Base-by-base conservation (phyloP, 2,113 vertebrate species). In the Zosterops japonicus region DNA sequence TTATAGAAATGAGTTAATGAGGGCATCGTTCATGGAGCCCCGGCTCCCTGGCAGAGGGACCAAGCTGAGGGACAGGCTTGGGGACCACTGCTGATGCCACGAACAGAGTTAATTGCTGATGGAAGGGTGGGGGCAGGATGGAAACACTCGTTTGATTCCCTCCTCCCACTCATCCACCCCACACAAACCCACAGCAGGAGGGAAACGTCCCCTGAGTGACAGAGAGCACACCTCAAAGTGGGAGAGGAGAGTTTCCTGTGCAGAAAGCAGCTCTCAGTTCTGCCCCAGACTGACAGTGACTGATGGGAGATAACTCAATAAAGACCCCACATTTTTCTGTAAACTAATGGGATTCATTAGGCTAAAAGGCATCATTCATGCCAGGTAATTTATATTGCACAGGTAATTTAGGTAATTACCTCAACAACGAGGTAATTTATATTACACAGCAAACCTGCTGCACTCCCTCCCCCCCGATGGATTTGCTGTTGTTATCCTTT, bases 341-440 rank as follows among this genome's bases (percentile, higher is more conserved):
- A 28, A 87, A 75, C n/a, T 53, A 50, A 49, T 39, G 65, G 57
- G 25, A 93, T 69, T 82, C 89, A 65, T 93, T 83, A 95, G 81
- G 70, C 83, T 65, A 65, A 72, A 53, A 87, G 70, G 22, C 61
- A 33, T 50, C 22, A 29, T 24, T 87, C 67, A 20, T 69, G 78
- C 44, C 53, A 56, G 17, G 56, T 24, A 60, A 69, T 89, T 84
- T 75, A 44, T 49, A 35, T 1, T 12, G 64, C 60, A 18, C 28
- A n/a, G 88, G 61, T 91, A 76, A 95, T 90, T 85, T 56, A 50
- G 89, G 81, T 74, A 96, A 96, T 92, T 94, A 83, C 89, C 80
- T 50, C 65, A 76, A 69, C 89, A 91, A 85, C 39, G 6, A 35
- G 80, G 60, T 82, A 71, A 95, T 89, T 94, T 87, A 80, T 72